These are phyloP conservation scores for Laterallus jamaicensis DNA, from an alignment of 2,113 vertebrate species.

Conservation along the genomic window DNA sequence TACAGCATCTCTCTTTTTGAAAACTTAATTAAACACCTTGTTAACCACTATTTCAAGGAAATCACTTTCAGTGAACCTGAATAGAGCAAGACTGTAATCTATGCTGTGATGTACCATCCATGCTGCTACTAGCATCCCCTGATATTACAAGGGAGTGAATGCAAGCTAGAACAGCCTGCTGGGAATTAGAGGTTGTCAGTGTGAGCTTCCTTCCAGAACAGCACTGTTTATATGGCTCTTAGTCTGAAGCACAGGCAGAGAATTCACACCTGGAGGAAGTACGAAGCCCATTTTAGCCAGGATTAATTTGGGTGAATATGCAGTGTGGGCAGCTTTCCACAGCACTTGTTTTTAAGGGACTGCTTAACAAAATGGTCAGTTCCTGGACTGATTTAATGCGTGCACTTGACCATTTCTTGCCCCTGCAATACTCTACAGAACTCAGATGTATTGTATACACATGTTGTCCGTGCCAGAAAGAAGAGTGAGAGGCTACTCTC, in stretches of 20 bases:
- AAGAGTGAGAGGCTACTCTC: neutral
- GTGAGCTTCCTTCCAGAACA: neutral
- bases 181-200: neutral
- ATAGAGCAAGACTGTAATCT: neutral
- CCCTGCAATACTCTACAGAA: neutral
- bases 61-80: accelerated
- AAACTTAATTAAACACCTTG: neutral
- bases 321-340: neutral
- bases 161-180: neutral
- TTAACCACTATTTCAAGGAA: neutral
- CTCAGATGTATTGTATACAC: neutral
- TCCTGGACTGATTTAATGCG: neutral
- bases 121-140: neutral
- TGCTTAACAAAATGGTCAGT: neutral
- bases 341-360: neutral
- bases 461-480: neutral
- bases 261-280: neutral
- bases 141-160: neutral
- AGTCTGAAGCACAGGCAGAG: neutral
- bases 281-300: neutral
- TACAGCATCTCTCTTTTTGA: neutral
- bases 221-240: neutral
- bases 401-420: neutral
- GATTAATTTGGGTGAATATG: neutral
- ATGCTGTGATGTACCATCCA: accelerated